Evolutionary conservation across 2,888 invertebrate genomes (phyloP).

Genomic region (Andrena trimmerana): DNA sequence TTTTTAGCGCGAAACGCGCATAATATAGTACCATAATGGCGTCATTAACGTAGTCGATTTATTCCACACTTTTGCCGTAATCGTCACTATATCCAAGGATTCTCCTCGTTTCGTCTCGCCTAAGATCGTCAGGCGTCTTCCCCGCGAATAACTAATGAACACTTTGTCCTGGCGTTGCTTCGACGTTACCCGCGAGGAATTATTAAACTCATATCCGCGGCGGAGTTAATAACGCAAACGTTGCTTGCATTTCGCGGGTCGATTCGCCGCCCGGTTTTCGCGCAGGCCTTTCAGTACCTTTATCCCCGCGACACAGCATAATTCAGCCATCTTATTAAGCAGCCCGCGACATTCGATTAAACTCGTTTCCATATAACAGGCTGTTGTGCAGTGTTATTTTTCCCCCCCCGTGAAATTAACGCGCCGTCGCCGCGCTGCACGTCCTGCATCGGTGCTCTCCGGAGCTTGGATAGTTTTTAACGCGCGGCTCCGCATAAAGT

Average conservation of each 20-base stretch:
- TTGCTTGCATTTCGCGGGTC: constrained; percentile 6
- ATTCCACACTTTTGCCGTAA: constrained; percentile 6
- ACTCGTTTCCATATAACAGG: constrained; percentile 1
- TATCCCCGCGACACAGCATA: constrained; percentile 8
- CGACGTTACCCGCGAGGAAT: constrained; percentile 7
- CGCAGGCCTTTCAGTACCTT: constrained; percentile 5
- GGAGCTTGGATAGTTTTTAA: constrained; percentile 35
- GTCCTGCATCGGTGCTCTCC: not conserved
- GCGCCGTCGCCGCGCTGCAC: not conserved
- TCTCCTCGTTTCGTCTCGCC: constrained; percentile 13
- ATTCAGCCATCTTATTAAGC: constrained; percentile 46
- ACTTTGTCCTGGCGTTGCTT: not conserved
- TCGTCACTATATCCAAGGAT: not conserved
- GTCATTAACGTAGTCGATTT: constrained; percentile 23
- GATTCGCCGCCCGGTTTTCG: constrained; percentile 2
- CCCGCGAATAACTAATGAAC: constrained; percentile 9
- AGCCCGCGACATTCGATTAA: constrained; percentile 10
- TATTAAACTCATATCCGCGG: constrained; percentile 9
- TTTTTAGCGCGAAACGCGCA: not conserved
- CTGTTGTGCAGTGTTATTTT: constrained; percentile 11
- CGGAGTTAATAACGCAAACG: constrained; percentile 13
- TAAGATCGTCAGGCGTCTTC: constrained; percentile 8
- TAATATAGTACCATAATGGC: not conserved
- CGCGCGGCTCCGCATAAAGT: constrained; percentile 42
- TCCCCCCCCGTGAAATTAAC: constrained; percentile 21